phyloP scores from a whole-genome alignment of 92 coral and sea anemone species.

The Heteractis magnifica region DNA sequence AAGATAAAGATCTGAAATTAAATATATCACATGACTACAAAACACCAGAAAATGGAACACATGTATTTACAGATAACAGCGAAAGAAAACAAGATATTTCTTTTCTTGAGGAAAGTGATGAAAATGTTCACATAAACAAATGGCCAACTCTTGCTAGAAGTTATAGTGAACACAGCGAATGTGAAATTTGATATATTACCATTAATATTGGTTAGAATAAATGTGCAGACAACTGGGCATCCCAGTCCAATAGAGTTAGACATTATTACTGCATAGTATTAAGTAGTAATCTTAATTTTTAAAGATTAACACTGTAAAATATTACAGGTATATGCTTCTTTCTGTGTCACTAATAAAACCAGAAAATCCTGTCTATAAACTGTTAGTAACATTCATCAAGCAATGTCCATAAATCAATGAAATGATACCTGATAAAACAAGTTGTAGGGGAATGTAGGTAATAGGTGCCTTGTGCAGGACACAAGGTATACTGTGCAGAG shows the following conservation, averaged over 20 bases:
- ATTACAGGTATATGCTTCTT: no score
- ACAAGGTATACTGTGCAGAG: background rate
- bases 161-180: slow-evolving; percentile 29
- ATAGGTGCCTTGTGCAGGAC: background rate
- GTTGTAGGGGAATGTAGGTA: background rate
- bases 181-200: slow-evolving; percentile 9
- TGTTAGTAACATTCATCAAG: no score
- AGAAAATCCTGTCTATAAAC: no score
- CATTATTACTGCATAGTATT: no score
- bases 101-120: slow-evolving; percentile 8
- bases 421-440: background rate
- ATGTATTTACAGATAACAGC: no score
- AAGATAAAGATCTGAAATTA: background rate
- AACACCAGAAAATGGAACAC: background rate
- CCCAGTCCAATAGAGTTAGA: background rate
- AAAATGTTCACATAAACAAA: slow-evolving; percentile 7
- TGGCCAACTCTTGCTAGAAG: slow-evolving; percentile 21
- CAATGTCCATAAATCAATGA: no score
- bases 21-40: background rate
- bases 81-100: no score
- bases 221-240: background rate
- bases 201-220: background rate
- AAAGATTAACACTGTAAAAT: no score
- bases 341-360: no score
- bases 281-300: no score